Conservation (phyloP, 2,113 vertebrate species). For the Chamaetylas fuelleborni region DNA sequence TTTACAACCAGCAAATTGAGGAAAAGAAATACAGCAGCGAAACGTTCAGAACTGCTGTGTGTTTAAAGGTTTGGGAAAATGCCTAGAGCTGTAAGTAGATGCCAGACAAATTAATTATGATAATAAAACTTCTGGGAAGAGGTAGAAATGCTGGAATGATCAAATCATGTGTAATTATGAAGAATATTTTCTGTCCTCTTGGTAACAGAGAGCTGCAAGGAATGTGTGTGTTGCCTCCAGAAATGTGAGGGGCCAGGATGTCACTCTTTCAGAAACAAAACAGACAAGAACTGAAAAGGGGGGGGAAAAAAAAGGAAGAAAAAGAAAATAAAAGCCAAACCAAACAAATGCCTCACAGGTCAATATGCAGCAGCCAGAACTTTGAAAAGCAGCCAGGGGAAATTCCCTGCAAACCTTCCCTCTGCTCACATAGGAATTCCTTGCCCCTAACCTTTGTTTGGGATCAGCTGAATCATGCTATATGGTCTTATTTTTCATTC, state of each 20-base stretch:
- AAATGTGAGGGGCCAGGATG: constrained; percentile 8
- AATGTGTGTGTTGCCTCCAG: constrained; percentile 31
- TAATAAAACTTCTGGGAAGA: constrained; percentile 58
- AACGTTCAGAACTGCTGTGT: neutral
- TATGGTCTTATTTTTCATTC: neutral
- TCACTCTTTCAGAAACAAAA: constrained; percentile 29
- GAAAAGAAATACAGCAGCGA: neutral
- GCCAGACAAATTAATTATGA: constrained; percentile 57
- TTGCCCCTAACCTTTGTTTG: neutral
- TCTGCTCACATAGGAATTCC: constrained; percentile 23
- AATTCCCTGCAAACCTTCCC: constrained; percentile 19
- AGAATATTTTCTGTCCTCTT: constrained; percentile 6
- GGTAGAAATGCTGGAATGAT: constrained; percentile 28
- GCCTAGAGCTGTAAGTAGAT: constrained; percentile 39
- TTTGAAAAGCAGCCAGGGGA: constrained; percentile 9
- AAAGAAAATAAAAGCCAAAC: constrained; percentile 12
- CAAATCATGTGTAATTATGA: constrained; percentile 29
- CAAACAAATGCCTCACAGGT: constrained; percentile 36
- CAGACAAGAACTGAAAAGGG: neutral
- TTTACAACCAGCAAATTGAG: neutral
- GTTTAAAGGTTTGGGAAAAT: constrained; percentile 37
- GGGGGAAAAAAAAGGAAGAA: neutral
- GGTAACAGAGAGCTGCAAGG: neutral
- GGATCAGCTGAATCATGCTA: constrained; percentile 12
- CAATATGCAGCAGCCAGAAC: neutral